phyloP scores from a whole-genome alignment of 2,797 vertebrate species.

The Chanos chanos region DNA sequence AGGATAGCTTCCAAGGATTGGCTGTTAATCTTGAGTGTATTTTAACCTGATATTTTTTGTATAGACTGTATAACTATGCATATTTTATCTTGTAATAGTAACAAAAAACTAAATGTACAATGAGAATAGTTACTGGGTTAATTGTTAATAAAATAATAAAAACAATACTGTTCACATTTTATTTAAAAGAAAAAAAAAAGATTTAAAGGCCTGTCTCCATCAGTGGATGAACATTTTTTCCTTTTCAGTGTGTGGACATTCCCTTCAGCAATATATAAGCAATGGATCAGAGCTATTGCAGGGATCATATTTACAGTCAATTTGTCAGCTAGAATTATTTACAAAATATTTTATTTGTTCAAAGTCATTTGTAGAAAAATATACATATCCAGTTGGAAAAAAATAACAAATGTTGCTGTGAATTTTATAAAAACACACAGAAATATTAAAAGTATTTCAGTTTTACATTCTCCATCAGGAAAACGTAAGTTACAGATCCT shows the following conservation, averaged over 20 bases:
- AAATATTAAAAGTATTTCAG: not conserved
- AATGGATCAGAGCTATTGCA: too few species aligned
- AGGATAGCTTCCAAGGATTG: too few species aligned
- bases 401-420: not conserved
- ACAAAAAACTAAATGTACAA: constrained; percentile 57
- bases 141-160: constrained; percentile 49
- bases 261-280: too few species aligned
- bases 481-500: not conserved
- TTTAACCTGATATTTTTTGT: constrained; percentile 43
- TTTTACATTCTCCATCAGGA: not conserved
- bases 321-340: too few species aligned
- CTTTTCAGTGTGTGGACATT: too few species aligned
- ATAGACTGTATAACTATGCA: constrained; percentile 54
- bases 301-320: too few species aligned
- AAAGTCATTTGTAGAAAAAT: too few species aligned
- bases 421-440: not conserved
- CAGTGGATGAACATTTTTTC: too few species aligned
- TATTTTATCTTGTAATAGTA: constrained; percentile 53
- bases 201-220: too few species aligned
- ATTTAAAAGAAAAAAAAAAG: not conserved
- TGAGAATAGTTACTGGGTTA: constrained; percentile 53
- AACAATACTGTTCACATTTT: not conserved
- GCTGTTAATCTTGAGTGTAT: too few species aligned
- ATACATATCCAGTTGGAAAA: not conserved
- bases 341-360: too few species aligned